Evolutionary conservation across 1,140 invertebrate species (phyloP), one percentile per base, ranked within the genome.

Genomic region (Drosophila pachea): DNA sequence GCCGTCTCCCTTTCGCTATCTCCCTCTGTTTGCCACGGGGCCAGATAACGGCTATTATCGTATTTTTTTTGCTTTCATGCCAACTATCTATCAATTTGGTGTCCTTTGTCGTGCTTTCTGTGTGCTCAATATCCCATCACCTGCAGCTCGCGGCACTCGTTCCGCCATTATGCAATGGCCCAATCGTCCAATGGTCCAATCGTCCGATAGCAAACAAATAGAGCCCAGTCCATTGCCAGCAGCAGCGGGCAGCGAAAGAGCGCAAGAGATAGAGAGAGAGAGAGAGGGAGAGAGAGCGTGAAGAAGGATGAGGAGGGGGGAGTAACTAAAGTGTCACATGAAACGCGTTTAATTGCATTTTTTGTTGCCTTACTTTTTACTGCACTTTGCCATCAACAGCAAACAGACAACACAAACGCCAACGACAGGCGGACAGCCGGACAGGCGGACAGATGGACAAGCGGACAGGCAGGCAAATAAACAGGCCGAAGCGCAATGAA

Each of bases 311-410:
- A 32, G n/a, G 33, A 53, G 38, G 29, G 47, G 7, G 4, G 54
- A 22, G 38, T 31, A 55, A 64, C 40, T 64, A 42, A 73, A 79
- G 72, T 79, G 77, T 81, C 77, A 79, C 78, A 79, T 76, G 77
- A 79, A 82, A 77, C 74, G 77, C 61, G 73, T 76, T 82, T 81
- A 81, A 81, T 81, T 81, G 78, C 77, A 81, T 82, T 73, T 63
- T 81, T 81, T 76, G 64, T 69, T 73, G 61, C 32, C 69, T 45
- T 14, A 31, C 53, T 64, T 76, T 76, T 54, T 56, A 42, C 16
- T 16, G 56, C 12, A 9, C 8, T 36, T 22, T 64, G 35, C 12
- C 68, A 64, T 72, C 76, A 64, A 48, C 63, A 35, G 54, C 58
- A 56, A 58, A 35, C 53, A 68, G 58, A 48, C 43, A 31, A 58